phyloP scores from a whole-genome alignment of 92 coral and sea anemone species.

The Siderastrea siderea region DNA sequence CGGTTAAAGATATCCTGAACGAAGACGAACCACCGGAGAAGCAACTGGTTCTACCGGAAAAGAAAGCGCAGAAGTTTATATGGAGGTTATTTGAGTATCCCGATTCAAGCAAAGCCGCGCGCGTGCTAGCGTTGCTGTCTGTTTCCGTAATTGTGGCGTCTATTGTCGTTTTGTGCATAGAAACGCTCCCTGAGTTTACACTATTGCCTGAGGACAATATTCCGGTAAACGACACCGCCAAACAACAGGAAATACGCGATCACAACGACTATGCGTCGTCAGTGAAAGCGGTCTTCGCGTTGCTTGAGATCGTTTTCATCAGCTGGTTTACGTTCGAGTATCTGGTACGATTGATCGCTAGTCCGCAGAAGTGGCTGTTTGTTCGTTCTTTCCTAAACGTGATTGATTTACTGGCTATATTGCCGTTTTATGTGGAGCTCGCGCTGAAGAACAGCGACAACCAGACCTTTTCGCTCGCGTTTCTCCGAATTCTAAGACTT shows the following conservation, averaged over 20 bases:
- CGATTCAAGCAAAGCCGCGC: slow-evolving; percentile 89
- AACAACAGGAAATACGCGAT: slow-evolving; percentile 38
- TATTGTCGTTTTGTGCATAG: slow-evolving; percentile 89
- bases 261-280: slow-evolving; percentile 73
- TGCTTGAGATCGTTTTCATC: slow-evolving; percentile 90
- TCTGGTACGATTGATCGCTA: slow-evolving; percentile 79
- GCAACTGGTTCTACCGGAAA: slow-evolving; percentile 67
- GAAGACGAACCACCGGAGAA: slow-evolving; percentile 82
- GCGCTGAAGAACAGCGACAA: slow-evolving; percentile 70
- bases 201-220: slow-evolving; percentile 60
- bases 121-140: slow-evolving; percentile 88
- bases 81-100: slow-evolving; percentile 97
- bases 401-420: slow-evolving; percentile 94
- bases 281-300: slow-evolving; percentile 74
- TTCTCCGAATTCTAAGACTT: slow-evolving; percentile 92
- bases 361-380: slow-evolving; percentile 86
- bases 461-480: slow-evolving; percentile 87
- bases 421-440: slow-evolving; percentile 94
- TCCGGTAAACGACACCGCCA: slow-evolving; percentile 76
- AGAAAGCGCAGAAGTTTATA: slow-evolving; percentile 71
- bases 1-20: slow-evolving; percentile 89
- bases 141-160: slow-evolving; percentile 94
- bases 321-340: slow-evolving; percentile 99
- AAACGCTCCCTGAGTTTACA: slow-evolving; percentile 87
- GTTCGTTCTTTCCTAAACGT: slow-evolving; percentile 90